phyloP scores from a whole-genome alignment of 2,797 vertebrate species.

The Esox masquinongy region DNA sequence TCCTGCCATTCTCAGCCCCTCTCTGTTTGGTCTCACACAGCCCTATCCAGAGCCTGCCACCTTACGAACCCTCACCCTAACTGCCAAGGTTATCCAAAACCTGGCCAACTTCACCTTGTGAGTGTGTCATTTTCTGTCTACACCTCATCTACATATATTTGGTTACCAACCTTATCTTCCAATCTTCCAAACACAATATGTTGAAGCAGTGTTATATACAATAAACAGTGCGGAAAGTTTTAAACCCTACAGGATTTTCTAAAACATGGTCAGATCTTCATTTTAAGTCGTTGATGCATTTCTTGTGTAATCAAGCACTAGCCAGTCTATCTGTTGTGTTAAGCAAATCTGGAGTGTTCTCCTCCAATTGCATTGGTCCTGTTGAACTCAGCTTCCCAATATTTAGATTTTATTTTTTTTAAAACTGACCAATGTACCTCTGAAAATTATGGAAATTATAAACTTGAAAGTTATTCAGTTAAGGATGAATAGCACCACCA shows the following conservation, averaged over 20 bases:
- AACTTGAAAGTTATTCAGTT: not conserved
- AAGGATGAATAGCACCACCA: not conserved
- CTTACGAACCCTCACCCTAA: constrained; percentile 86
- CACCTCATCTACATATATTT: not conserved
- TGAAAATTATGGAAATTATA: not conserved
- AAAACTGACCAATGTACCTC: too few species aligned
- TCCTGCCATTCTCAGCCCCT: constrained; percentile 91
- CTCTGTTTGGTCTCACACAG: constrained; percentile 88
- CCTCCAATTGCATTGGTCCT: too few species aligned
- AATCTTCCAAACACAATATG: not conserved
- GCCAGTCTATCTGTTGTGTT: too few species aligned
- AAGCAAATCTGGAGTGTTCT: too few species aligned
- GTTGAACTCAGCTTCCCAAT: too few species aligned
- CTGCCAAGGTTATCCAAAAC: constrained; percentile 97
- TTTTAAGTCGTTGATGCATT: too few species aligned
- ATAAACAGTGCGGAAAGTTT: too few species aligned
- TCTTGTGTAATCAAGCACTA: too few species aligned
- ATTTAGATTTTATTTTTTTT: too few species aligned
- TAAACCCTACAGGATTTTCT: too few species aligned
- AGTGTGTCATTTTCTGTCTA: constrained; percentile 35
- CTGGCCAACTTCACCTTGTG: constrained; percentile 91
- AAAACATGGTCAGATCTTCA: too few species aligned
- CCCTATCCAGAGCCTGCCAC: constrained; percentile 84
- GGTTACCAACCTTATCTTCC: not conserved
- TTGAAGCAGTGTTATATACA: not conserved